These are phyloP conservation scores for Harpalus rubripes DNA, from an alignment of 2,888 invertebrate species.

Conservation along the genomic window DNA sequence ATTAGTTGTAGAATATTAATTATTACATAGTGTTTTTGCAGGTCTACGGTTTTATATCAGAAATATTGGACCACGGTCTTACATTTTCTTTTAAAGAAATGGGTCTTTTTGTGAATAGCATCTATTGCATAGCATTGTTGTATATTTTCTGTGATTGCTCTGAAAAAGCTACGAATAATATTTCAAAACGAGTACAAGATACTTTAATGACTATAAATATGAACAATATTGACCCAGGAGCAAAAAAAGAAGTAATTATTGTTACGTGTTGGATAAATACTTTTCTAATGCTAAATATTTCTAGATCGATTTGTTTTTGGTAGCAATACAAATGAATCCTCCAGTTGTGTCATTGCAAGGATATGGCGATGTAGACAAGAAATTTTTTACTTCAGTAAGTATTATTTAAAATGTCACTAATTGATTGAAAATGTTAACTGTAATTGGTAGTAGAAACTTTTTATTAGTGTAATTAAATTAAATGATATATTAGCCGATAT, in stretches of 20 bases:
- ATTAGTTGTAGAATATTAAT: not conserved
- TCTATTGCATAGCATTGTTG: conserved; percentile 81
- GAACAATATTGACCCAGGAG: conserved; percentile 80
- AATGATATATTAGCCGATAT: not conserved
- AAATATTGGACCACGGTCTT: conserved; percentile 84
- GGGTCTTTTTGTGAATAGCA: conserved; percentile 82
- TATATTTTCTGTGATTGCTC: conserved; percentile 85
- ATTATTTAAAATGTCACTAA: conserved; percentile 20
- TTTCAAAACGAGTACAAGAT: conserved; percentile 83
- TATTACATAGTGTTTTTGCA: conserved; percentile 66
- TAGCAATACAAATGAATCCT: conserved; percentile 85
- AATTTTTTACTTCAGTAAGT: conserved; percentile 82
- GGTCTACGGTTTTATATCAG: conserved; percentile 84
- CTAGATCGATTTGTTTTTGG: conserved; percentile 84
- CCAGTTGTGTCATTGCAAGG: conserved; percentile 85
- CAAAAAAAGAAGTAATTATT: conserved; percentile 80
- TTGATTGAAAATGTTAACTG: not conserved
- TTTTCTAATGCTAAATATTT: conserved; percentile 64
- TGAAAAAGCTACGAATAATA: conserved; percentile 82
- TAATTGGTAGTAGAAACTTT: not conserved
- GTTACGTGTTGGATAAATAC: conserved; percentile 13
- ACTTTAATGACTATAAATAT: conserved; percentile 81
- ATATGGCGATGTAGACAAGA: conserved; percentile 83
- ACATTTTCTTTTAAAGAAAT: conserved; percentile 84
- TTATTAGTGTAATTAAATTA: not conserved